Evolutionary conservation across 2,888 invertebrate genomes (phyloP).

Genomic region (Andricus quercusramuli): DNA sequence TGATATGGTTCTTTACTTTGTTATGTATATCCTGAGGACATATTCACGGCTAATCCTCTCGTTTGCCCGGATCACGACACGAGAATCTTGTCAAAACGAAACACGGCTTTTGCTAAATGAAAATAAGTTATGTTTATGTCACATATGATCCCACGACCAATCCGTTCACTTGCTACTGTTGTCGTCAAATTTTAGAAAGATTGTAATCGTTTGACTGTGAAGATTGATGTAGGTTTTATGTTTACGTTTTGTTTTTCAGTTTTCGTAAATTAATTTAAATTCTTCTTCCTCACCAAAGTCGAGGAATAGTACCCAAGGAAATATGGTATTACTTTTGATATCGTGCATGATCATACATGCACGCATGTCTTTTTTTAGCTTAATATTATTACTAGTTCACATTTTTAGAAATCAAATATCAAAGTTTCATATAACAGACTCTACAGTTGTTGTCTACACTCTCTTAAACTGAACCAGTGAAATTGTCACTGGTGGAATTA

Average conservation of each 20-base stretch:
- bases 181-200: not conserved
- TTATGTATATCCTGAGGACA: slow-evolving; percentile 56
- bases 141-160: slow-evolving; percentile 37
- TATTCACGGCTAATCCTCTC: slow-evolving; percentile 64
- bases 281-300: too few relatives aligned
- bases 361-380: not conserved
- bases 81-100: slow-evolving; percentile 65
- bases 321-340: too few relatives aligned
- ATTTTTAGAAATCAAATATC: not conserved
- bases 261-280: not conserved
- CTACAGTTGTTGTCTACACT: not conserved
- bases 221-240: not conserved
- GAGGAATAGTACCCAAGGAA: too few relatives aligned
- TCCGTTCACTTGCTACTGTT: not conserved
- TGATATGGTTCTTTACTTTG: slow-evolving; percentile 52
- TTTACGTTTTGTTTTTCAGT: not conserved
- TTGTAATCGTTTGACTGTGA: not conserved
- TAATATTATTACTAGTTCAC: not conserved
- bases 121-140: slow-evolving; percentile 46
- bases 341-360: too few relatives aligned
- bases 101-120: slow-evolving; percentile 52
- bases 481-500: too few relatives aligned
- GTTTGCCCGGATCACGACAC: slow-evolving; percentile 60
- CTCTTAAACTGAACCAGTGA: too few relatives aligned
- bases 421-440: not conserved